Conservation (phyloP, 2,113 vertebrate genomes). For the Phyllostomus hastatus region DNA sequence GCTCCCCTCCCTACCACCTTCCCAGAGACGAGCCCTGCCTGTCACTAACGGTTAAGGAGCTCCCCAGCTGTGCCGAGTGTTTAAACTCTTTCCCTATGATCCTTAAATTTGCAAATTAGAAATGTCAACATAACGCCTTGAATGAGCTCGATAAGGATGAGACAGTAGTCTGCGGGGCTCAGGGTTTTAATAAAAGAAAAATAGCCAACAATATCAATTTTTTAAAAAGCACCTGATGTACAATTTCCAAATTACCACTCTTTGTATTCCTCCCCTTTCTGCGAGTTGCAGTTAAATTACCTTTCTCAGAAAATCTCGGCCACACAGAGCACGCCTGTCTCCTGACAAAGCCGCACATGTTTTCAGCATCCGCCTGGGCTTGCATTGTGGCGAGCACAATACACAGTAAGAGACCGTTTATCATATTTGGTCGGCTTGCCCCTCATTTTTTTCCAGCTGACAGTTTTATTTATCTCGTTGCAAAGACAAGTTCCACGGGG, state of each 20-base stretch:
- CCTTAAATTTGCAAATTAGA: constrained; percentile 52
- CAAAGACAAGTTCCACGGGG: background rate
- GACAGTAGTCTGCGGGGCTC: background rate
- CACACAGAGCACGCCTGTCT: background rate
- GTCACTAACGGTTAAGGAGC: background rate
- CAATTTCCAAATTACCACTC: constrained; percentile 76
- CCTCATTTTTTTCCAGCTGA: constrained; percentile 39
- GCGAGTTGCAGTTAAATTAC: constrained; percentile 74
- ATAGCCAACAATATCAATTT: constrained; percentile 42
- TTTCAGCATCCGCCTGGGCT: constrained; percentile 44
- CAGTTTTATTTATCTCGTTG: constrained; percentile 37
- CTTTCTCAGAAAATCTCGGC: constrained; percentile 77
- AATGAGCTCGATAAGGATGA: constrained; percentile 2
- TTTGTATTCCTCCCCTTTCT: constrained; percentile 70
- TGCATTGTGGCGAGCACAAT: constrained; percentile 28
- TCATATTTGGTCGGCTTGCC: constrained; percentile 39
- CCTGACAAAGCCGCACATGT: background rate
- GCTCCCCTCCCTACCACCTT: background rate
- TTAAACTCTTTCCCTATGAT: constrained; percentile 42
- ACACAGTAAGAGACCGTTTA: background rate
- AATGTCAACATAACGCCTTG: constrained; percentile 32
- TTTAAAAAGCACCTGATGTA: constrained; percentile 71
- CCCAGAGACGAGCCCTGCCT: background rate
- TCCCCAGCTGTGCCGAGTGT: background rate
- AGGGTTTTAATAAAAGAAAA: constrained; percentile 54